These are phyloP conservation scores for Champsocephalus esox DNA, from an alignment of 2,797 vertebrate genomes.

Conservation along the genomic window DNA sequence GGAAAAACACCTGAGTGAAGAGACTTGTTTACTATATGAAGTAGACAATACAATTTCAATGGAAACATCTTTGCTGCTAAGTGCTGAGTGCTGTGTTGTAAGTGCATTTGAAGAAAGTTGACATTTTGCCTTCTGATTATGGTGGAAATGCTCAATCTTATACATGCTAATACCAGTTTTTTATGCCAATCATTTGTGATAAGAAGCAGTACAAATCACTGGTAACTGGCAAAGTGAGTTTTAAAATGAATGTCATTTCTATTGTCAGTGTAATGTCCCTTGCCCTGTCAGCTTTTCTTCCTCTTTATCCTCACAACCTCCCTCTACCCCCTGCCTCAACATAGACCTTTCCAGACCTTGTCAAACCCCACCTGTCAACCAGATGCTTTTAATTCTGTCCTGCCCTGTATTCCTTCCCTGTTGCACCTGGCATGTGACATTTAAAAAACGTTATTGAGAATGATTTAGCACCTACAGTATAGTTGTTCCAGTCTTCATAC, in stretches of 20 bases:
- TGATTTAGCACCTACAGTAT: not conserved
- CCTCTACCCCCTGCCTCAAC: not conserved
- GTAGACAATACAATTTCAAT: not conserved
- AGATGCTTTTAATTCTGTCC: not conserved
- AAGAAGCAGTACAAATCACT: not conserved
- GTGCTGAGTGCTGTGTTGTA: not conserved
- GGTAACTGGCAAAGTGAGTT: not conserved
- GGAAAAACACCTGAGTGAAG: too few species aligned
- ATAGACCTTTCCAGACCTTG: not conserved
- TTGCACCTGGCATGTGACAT: conserved; percentile 16
- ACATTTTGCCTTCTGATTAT: not conserved
- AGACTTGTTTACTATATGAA: too few species aligned
- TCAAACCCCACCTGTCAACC: conserved; percentile 3
- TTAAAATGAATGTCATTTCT: not conserved
- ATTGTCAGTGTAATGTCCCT: not conserved
- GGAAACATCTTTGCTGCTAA: not conserved
- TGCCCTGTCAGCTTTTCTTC: not conserved
- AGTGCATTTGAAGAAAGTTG: not conserved
- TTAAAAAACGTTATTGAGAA: not conserved
- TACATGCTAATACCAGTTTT: not conserved
- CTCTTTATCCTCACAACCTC: not conserved
- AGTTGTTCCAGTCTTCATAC: not conserved
- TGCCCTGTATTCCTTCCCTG: too few species aligned
- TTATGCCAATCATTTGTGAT: conserved; percentile 2
- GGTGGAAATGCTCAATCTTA: not conserved